Percentiles rank a stretch among this genome's conserved stretches.
phyloP scores from a whole-genome alignment of 37 sponge, comb jelly and placozoan genomes.

The Agelas oroides region DNA sequence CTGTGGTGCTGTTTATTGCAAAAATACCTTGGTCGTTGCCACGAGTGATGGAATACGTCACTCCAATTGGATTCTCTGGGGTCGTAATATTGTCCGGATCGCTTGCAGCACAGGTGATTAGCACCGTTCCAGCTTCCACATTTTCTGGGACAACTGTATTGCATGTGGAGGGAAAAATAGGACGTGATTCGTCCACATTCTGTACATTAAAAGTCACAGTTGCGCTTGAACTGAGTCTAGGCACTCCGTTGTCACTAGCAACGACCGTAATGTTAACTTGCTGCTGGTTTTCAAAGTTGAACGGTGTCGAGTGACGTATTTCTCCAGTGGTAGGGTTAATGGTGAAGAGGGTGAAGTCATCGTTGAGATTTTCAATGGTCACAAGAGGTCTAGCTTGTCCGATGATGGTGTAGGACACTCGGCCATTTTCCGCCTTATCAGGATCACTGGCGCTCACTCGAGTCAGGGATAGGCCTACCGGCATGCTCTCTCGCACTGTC shows the following conservation, averaged over 20 bases:
- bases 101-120: constrained; percentile 17
- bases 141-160: constrained; percentile 22
- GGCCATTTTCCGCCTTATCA: constrained; percentile 67
- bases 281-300: constrained; percentile 56
- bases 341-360: background rate
- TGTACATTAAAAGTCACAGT: constrained; percentile 27
- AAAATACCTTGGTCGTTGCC: constrained; percentile 37
- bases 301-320: background rate
- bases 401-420: constrained; percentile 35
- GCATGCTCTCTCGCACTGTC: constrained; percentile 11
- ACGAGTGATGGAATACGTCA: constrained; percentile 52
- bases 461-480: background rate
- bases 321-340: constrained; percentile 29
- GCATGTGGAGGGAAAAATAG: constrained; percentile 23
- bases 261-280: constrained; percentile 36
- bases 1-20: constrained; percentile 19
- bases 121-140: background rate
- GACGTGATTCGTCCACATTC: constrained; percentile 68
- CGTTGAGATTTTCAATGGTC: background rate
- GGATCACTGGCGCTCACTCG: constrained; percentile 38
- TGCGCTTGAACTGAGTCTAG: constrained; percentile 9
- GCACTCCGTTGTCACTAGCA: constrained; percentile 55
- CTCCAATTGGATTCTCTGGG: background rate
- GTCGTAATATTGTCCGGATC: constrained; percentile 45
- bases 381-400: background rate